Evolutionary conservation across 2,113 vertebrate genomes (phyloP).

Genomic region (Corydoras sp.): DNA sequence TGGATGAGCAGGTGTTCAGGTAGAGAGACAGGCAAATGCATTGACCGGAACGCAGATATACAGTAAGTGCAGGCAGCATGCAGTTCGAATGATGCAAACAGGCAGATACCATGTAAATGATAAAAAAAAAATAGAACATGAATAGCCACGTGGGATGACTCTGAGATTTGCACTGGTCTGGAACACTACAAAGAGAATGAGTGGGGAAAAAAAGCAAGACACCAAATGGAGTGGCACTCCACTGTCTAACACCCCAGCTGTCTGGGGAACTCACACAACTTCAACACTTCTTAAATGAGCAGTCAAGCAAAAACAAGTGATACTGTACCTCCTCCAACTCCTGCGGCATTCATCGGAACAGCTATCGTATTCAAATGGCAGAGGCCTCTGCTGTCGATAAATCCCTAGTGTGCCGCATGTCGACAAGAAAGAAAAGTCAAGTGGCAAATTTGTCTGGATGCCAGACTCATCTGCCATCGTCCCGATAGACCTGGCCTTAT

Average conservation of each 20-base stretch:
- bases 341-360: constrained; percentile 58
- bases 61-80: no score
- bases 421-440: constrained; percentile 72
- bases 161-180: constrained; percentile 12
- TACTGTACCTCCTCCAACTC: constrained; percentile 64
- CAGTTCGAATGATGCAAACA: neutral
- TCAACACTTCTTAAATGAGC: constrained; percentile 65
- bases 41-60: no score
- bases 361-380: constrained; percentile 77
- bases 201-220: neutral
- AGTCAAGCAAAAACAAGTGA: constrained; percentile 69
- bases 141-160: constrained; percentile 8
- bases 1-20: no score
- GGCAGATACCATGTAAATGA: neutral
- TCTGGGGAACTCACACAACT: constrained; percentile 45
- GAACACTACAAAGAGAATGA: neutral
- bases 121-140: neutral
- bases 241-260: constrained; percentile 41
- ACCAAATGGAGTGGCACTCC: constrained; percentile 23
- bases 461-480: constrained; percentile 63
- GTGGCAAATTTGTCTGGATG: constrained; percentile 74
- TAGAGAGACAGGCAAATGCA: no score
- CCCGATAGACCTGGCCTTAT: constrained; percentile 74
- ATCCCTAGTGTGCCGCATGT: constrained; percentile 71
- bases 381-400: constrained; percentile 72